phyloP scores from a whole-genome alignment of 2,113 vertebrate species.

The Strigops habroptila region DNA sequence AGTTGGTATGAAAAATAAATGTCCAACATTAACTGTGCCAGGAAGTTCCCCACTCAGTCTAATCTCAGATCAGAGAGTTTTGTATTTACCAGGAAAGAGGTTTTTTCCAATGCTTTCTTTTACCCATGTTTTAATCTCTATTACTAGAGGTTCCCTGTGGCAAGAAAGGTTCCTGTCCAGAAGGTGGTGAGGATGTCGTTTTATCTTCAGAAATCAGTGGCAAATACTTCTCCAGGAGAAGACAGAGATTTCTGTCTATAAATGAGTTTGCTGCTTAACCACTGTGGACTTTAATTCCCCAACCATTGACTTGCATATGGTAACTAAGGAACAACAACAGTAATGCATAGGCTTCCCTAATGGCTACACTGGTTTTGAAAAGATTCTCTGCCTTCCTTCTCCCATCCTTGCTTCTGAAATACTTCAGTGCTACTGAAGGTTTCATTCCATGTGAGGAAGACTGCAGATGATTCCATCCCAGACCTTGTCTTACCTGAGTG shows the following conservation, averaged over 20 bases:
- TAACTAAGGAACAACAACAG: not conserved
- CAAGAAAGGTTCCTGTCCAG: not conserved
- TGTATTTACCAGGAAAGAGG: not conserved
- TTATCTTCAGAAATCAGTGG: not conserved
- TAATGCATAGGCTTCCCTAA: not conserved
- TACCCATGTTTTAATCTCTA: not conserved
- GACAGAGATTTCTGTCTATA: not conserved
- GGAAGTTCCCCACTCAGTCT: not conserved
- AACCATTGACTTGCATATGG: accelerated
- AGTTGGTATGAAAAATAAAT: not conserved
- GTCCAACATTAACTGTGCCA: not conserved
- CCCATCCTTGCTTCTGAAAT: not conserved
- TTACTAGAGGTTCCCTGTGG: not conserved
- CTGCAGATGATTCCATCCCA: not conserved
- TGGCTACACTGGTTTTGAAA: not conserved
- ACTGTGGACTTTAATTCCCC: not conserved
- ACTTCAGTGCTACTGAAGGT: not conserved
- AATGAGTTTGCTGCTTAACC: not conserved
- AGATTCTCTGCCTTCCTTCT: not conserved
- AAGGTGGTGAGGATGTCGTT: not conserved
- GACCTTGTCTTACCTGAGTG: not conserved
- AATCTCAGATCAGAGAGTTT: not conserved
- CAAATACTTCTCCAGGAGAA: not conserved
- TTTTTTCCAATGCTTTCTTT: not conserved
- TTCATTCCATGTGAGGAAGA: not conserved